Base-by-base conservation (phyloP, 2,797 vertebrate genomes). In the Telmatherina bonti region DNA sequence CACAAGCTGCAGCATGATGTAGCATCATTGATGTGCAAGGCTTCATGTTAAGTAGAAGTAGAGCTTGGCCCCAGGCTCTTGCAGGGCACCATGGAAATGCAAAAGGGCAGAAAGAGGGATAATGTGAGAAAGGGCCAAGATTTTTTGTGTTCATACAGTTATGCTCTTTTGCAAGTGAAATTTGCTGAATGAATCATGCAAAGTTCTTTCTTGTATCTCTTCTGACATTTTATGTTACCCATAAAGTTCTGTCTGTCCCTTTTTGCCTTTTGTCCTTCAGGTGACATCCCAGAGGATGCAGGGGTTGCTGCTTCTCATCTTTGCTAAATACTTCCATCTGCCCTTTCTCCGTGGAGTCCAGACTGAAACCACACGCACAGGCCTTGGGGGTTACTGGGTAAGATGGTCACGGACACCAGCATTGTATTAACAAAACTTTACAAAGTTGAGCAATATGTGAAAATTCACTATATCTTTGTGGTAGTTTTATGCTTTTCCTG, bases 301-400 rank as follows among this genome's bases (percentile, higher is more conserved):
- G 88, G 98, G 98, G 0, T 93, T 97, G 77, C 88, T 99, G 38
- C 91, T 99, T 45, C 91, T 99, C 82, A 92, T 99, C 35, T 99
- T 99, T 78, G 93, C 97, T 85, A 99, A 99, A 85, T 99, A 98
- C 87, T 98, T 94, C 87, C 98, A 98, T 88, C 93, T 99, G 68
- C 97, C 98, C 3, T 98, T 97, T 87, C 94, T 99, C 80, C 93
- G 97, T 60, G 95, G 96, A 55, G 94, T 99, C 87, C 96, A 98
- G 93, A 99, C 97, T 0, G 96, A 98, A 82, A 98, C 95, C 90
- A 99, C 97, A 0, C 95, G 98, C 82, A 99, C 98, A 0, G 98
- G 98, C 30, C 93, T 99, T 54, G 97, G 97, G 8, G 98, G 98
- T 74, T 99, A 99, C 91, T 99, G 98, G 98, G 98, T 99, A 88